phyloP scores from a whole-genome alignment of 2,113 vertebrate species.

The Chionomys nivalis region DNA sequence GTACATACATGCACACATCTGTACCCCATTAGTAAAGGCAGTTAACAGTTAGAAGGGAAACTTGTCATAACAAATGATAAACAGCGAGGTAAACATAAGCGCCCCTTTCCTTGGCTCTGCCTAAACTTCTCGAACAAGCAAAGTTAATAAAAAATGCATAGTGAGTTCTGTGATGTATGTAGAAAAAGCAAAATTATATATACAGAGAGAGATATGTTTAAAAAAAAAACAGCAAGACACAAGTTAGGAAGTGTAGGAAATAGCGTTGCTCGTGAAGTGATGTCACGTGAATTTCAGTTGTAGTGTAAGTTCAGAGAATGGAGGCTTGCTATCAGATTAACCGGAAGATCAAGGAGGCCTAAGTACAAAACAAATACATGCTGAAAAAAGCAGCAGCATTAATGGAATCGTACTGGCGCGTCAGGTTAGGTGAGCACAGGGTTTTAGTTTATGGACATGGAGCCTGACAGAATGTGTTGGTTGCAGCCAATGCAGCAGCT shows the following conservation, averaged over 20 bases:
- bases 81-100: neutral
- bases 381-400: neutral
- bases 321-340: neutral
- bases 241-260: neutral
- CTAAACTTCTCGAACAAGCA: neutral
- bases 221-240: neutral
- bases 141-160: neutral
- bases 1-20: neutral
- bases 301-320: neutral
- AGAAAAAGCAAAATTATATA: neutral
- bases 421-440: too few relatives aligned
- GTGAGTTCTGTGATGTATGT: neutral
- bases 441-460: too few relatives aligned
- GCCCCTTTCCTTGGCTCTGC: neutral
- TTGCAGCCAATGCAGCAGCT: neutral
- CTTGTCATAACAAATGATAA: neutral
- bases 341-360: neutral
- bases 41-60: neutral
- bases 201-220: neutral
- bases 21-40: neutral
- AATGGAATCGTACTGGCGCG: neutral
- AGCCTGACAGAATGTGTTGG: neutral
- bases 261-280: neutral
- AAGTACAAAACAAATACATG: neutral
- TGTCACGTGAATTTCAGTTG: accelerated